Base-by-base conservation (phyloP, 2,113 vertebrate genomes). In the Chloebia gouldiae region DNA sequence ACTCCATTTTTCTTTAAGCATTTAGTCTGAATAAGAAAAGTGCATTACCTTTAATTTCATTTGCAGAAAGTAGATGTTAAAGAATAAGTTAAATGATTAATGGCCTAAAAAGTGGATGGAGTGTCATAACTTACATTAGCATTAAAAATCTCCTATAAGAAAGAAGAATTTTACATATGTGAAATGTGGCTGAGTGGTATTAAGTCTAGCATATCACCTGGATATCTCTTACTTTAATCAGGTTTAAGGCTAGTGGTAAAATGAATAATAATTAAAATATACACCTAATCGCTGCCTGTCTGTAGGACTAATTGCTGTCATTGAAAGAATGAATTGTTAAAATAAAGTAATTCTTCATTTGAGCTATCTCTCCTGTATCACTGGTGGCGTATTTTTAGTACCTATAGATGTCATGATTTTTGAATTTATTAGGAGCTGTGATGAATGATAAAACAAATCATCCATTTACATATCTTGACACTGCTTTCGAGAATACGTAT, bases 381-480 rank as follows among this genome's bases (percentile, higher is more conserved):
- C 92, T 97, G 97, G 97, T 90, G 93, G 86, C 95, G 97, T 98
- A 98, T 98, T 98, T 98, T 98, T 98, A 98, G 97, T 96, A 95
- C 94, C 98, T 98, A 97, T 98, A 98, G 97, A 98, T 98, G 98
- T 98, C 97, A 98, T 97, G 97, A 96, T 98, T 98, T 98, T 98
- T 98, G 96, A 98, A 98, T 98, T 97, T 98, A 98, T 98, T 98
- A 98, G 95, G 86, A 93, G 88, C 96, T 96, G 95, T 97, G 97
- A 98, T 98, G 97, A 98, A 98, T 98, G 98, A 98, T 98, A 98
- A 98, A 98, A 98, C 97, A 98, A 98, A 97, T 98, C 97, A 97
- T 97, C 97, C 96, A 98, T 98, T 98, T 98, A 97, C 97, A 98
- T 98, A 98, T 98, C 98, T 98, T 98, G 98, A 98, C 98, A 98